Evolutionary conservation across 1,140 invertebrate species (phyloP).

Genomic region (Potamilus streckersoni): DNA sequence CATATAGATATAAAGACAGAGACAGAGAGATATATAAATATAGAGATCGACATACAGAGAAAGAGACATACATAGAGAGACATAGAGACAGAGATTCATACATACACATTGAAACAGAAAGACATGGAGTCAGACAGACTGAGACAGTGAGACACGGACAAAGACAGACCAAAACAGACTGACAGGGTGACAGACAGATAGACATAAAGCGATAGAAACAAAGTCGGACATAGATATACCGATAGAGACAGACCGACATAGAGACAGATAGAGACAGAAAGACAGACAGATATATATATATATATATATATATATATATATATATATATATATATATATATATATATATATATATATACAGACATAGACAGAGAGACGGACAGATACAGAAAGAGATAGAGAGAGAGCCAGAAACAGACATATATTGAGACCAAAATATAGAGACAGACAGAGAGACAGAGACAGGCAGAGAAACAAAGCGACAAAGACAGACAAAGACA

Average conservation of each 20-base stretch:
- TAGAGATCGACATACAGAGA: not conserved
- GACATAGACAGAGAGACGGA: constrained; percentile 12
- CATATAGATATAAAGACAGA: not conserved
- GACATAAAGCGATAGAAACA: too few relatives aligned
- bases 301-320: constrained; percentile 19
- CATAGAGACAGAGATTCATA: not conserved
- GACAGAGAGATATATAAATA: not conserved
- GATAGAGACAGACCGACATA: too few relatives aligned
- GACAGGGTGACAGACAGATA: too few relatives aligned
- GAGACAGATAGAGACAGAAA: too few relatives aligned
- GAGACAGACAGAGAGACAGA: constrained; percentile 4
- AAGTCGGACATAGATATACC: too few relatives aligned
- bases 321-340: constrained; percentile 11
- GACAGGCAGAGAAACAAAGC: constrained; percentile 7
- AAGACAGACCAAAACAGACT: too few relatives aligned
- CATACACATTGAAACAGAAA: not conserved
- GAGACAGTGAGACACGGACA: not conserved
- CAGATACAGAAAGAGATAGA: constrained; percentile 10
- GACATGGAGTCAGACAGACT: not conserved
- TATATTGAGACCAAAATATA: constrained; percentile 10
- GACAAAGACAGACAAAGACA: too few relatives aligned
- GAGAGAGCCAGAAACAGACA: constrained; percentile 20
- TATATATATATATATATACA: constrained; percentile 19
- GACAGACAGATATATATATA: too few relatives aligned
- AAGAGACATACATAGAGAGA: too few relatives aligned